A percentile compares a stretch with the other conserved stretches of the same genome.
phyloP scores from a whole-genome alignment of 2,113 vertebrate genomes.

The Hemiscyllium ocellatum region DNA sequence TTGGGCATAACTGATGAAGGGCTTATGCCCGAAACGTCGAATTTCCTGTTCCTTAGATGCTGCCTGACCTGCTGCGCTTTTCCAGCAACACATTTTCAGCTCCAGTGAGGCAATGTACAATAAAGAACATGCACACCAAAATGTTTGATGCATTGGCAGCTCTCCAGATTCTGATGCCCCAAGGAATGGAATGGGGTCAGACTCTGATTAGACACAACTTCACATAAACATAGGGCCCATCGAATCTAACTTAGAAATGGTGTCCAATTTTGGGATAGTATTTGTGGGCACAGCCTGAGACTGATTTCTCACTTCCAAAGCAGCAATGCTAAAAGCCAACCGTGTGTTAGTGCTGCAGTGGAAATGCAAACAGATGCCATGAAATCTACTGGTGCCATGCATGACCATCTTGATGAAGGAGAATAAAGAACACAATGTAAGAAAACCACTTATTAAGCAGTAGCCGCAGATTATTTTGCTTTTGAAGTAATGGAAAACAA shows the following conservation, averaged over 20 bases:
- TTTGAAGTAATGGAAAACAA: no score
- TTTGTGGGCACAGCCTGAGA: not conserved
- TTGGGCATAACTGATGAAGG: no score
- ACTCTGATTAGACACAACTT: not conserved
- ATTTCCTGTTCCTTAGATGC: no score
- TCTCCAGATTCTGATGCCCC: not conserved
- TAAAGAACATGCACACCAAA: not conserved
- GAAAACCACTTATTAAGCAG: not conserved
- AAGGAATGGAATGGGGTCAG: not conserved
- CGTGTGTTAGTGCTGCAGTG: not conserved
- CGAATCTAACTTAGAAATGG: no score
- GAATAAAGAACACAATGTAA: not conserved
- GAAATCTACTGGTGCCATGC: not conserved
- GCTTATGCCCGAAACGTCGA: no score
- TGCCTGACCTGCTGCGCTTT: no score
- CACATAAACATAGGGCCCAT: not conserved
- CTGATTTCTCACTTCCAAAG: not conserved
- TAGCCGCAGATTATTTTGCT: not conserved
- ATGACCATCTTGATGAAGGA: not conserved
- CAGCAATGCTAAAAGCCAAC: not conserved
- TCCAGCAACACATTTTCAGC: no score
- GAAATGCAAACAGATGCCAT: not conserved
- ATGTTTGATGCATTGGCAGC: not conserved
- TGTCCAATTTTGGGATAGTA: not conserved
- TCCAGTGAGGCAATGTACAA: not conserved